These are phyloP conservation scores for Merops nubicus DNA, from an alignment of 2,113 vertebrate species.

Conservation along the genomic window DNA sequence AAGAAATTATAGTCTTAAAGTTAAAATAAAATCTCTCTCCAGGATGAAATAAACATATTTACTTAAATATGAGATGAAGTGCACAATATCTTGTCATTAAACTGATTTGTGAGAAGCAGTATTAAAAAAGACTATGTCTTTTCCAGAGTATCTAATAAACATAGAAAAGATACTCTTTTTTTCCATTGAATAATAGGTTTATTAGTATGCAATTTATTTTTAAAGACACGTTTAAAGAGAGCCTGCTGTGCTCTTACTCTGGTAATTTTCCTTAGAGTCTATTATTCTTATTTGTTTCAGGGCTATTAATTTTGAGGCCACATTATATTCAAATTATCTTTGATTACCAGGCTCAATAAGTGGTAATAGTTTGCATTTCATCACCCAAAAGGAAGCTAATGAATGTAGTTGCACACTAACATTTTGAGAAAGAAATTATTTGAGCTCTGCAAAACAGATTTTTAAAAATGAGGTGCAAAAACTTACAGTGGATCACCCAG, in stretches of 20 bases:
- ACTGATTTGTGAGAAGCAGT: not conserved
- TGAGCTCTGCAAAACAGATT: not conserved
- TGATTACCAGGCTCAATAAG: slow-evolving; percentile 25
- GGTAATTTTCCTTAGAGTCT: not conserved
- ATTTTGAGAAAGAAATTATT: not conserved
- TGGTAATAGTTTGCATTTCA: slow-evolving; percentile 3
- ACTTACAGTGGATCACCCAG: fast-evolving
- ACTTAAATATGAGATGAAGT: slow-evolving; percentile 16
- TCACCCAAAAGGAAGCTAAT: slow-evolving; percentile 5
- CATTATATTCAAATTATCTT: slow-evolving; percentile 53
- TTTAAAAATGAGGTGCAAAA: not conserved
- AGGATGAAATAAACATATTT: slow-evolving; percentile 33
- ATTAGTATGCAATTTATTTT: slow-evolving; percentile 39
- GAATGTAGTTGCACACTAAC: not conserved
- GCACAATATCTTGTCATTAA: not conserved
- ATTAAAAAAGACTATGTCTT: not conserved
- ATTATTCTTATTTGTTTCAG: not conserved
- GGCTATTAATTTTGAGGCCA: slow-evolving; percentile 14
- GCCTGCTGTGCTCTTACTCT: not conserved
- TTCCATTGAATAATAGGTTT: slow-evolving; percentile 38
- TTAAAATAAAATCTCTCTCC: slow-evolving; percentile 19
- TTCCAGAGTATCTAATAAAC: not conserved
- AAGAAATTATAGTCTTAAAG: not conserved
- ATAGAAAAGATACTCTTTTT: not conserved
- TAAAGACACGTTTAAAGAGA: not conserved